Evolutionary conservation across 64 coral and sea anemone species (phyloP).

Genomic region (Exaiptasia diaphana): DNA sequence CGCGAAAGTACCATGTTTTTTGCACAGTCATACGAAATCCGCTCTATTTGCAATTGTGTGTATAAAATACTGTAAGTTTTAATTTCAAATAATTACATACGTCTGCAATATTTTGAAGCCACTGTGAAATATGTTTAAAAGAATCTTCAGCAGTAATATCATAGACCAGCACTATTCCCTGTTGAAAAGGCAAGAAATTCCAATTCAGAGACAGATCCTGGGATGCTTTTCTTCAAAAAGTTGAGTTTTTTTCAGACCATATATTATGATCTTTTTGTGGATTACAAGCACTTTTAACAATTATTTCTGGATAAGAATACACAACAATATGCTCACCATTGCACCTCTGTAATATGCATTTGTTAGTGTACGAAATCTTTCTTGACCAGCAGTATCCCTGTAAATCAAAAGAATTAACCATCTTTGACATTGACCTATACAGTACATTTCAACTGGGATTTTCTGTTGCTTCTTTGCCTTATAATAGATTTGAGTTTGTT

Average conservation of each 20-base stretch:
- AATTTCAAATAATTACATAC: too few species aligned
- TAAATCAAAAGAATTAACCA: constrained; percentile 54
- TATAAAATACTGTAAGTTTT: too few species aligned
- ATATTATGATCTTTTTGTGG: neutral
- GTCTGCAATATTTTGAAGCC: constrained; percentile 96
- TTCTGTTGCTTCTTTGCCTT: too few species aligned
- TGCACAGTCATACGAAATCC: too few species aligned
- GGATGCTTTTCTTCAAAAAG: neutral
- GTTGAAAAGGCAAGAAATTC: neutral
- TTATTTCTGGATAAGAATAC: too few species aligned
- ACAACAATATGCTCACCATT: constrained; percentile 68
- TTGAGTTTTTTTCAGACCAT: neutral
- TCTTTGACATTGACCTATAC: too few species aligned
- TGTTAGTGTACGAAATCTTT: constrained; percentile 89
- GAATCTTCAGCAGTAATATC: constrained; percentile 94
- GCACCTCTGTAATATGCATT: constrained; percentile 98
- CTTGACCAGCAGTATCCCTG: constrained; percentile 82
- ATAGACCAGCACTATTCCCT: constrained; percentile 95
- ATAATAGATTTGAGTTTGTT: too few species aligned
- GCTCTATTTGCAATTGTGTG: too few species aligned
- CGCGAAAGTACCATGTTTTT: too few species aligned
- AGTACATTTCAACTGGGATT: too few species aligned
- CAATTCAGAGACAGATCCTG: neutral
- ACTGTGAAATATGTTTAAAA: constrained; percentile 90
- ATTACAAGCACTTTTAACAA: too few species aligned